Base-by-base conservation (phyloP, 64 coral and sea anemone species). In the Porites australiensis region DNA sequence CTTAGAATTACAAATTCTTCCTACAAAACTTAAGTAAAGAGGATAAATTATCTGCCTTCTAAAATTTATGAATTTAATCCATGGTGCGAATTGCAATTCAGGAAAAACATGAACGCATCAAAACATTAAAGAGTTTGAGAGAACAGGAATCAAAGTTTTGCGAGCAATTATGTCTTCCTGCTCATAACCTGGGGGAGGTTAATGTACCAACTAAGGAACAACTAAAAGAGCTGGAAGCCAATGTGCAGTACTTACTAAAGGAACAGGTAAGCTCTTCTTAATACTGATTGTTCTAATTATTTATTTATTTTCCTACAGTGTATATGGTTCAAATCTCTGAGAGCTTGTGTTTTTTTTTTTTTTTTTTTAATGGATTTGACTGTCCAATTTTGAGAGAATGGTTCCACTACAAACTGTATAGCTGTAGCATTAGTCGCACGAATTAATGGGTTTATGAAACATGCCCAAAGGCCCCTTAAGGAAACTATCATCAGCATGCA, bases 31-130 rank as follows among this genome's bases (percentile, higher is more conserved):
- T 7, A 7, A 7, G 53, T 55, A 57, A 57, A 57, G 18, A 86
- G 27, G 13, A 14, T 23, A 8, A 53, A 58, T 46, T 11, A 59
- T 58, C 15, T 77, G 19, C 65, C 8, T 20, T 5, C 57, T 44
- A 58, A 49, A 14, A 87, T 14, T 15, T 59, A 45, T 19, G 13
- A 77, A 64, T 64, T 2, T 71, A 84, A 73, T 4, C 23, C 27
- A 5, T 15, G 20, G 9, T 16, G 15, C 15, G 46, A 19, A 43
- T 53, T 88, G 8, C 64, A 68, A 46, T 72, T 6, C 70, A 97
- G 95, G 95, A 97, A 70, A 97, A 97, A 83, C 95, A 97, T 74
- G 82, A 97, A 62, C 90, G 95, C 46, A 54, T 94, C 6, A 97
- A 97, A 63, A 86, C 46, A 20, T 45, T 97, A 27, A 97, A 94